Evolutionary conservation across 2,113 vertebrate species (phyloP), one percentile per base, ranked within the genome.

Genomic region (Macheiramphus alcinus): DNA sequence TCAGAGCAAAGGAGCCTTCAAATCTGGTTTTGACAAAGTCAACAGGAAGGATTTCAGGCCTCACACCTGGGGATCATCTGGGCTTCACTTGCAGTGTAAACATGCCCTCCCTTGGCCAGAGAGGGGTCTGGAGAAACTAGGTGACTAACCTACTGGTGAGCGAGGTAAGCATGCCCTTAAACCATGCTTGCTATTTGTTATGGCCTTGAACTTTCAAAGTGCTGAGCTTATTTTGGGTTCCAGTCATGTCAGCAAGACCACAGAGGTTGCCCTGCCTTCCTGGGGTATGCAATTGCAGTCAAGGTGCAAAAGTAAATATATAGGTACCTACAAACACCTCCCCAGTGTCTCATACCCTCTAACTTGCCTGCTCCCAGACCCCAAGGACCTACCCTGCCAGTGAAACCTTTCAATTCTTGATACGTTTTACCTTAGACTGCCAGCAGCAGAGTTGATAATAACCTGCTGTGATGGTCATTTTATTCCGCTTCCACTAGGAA

Each of bases 11-110:
- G 83, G 43, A 86, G 27, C 20, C 29, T 65, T 82, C 47, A 79
- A 79, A 82, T 36, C 91, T 68, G 87, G 31, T 65, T 89, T 94
- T 84, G 84, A 65, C 43, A 75, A 81, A 95, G 78, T 62, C 93
- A 95, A 79, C 65, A 95, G 65, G 56, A 82, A 56, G 36, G 43
- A 65, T 43, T 23, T 65, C 48, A 72, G 56, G 11, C 22, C 61
- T 85, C 73, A 48, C 52, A 72, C 23, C 40, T 45, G 27, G 17
- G 23, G 23, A 40, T 38, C 2, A 1, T 32, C 84, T 56, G 70
- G 31, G 70, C 76, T 96, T 81, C 73, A 48, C 58, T 47, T 52
- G 18, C 5, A 13, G 10, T 65, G 29, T 10, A 61, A 81, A 87
- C 52, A 29, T n/a, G 14, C 34, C 34, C 70, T 53, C 13, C 36